phyloP scores from a whole-genome alignment of 2,113 vertebrate species.

The Nothoprocta perdicaria region DNA sequence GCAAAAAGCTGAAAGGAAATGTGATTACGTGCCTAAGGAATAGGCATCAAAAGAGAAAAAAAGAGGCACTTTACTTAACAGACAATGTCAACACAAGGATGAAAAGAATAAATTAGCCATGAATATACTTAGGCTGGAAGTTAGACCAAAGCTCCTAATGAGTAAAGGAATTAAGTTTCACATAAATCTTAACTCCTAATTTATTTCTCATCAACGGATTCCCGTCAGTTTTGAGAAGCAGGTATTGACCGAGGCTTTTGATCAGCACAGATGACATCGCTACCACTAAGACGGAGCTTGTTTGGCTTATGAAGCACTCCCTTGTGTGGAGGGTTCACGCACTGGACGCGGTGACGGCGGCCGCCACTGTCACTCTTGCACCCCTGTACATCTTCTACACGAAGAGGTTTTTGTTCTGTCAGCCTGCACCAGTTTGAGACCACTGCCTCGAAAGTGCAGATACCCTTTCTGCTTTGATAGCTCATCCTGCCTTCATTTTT shows the following conservation, averaged over 20 bases:
- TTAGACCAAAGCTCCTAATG: not conserved
- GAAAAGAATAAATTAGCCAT: constrained; percentile 9
- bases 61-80: not conserved
- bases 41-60: not conserved
- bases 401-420: constrained; percentile 22
- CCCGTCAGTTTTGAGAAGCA: not conserved
- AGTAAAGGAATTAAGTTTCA: constrained; percentile 23
- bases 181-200: constrained; percentile 8
- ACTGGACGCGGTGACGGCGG: not conserved
- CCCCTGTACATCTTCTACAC: not conserved
- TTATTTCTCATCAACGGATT: not conserved
- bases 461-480: constrained; percentile 38
- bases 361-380: not conserved
- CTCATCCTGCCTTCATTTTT: constrained; percentile 22
- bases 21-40: not conserved
- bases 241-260: constrained; percentile 9
- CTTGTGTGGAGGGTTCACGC: not conserved
- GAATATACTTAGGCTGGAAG: constrained; percentile 14
- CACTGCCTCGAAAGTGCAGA: not conserved
- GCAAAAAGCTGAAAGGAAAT: not conserved
- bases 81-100: constrained; percentile 9
- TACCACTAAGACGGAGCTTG: not conserved
- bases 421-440: constrained; percentile 25
- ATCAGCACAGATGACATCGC: not conserved
- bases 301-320: not conserved